Percentiles rank a stretch among this genome's conserved stretches.
These are phyloP conservation scores for Scaptodrosophila lebanonensis DNA, from an alignment of 1,140 invertebrate genomes.

Conservation along the genomic window DNA sequence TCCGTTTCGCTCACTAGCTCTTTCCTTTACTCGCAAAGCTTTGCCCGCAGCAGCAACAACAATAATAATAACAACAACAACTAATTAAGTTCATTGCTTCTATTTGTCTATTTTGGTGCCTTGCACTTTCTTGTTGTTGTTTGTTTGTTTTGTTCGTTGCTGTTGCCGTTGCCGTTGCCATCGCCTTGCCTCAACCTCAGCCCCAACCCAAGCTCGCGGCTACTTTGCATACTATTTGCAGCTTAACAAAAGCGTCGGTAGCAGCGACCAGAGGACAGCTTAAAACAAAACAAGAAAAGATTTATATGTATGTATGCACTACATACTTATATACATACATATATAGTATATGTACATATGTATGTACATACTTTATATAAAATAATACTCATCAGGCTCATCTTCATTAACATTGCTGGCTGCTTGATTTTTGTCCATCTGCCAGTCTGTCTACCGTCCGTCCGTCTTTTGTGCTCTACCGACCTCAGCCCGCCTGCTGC, in stretches of 20 bases:
- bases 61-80: slow-evolving; percentile 44
- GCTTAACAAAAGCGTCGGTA: slow-evolving; percentile 63
- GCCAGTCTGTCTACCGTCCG: slow-evolving; percentile 19
- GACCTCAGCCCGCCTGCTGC: not conserved
- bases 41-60: too few relatives aligned
- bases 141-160: slow-evolving; percentile 37
- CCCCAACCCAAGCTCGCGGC: too few relatives aligned
- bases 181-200: too few relatives aligned
- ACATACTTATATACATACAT: too few relatives aligned
- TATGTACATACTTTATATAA: slow-evolving; percentile 43
- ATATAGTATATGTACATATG: too few relatives aligned
- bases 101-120: slow-evolving; percentile 59
- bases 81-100: slow-evolving; percentile 76
- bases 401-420: slow-evolving; percentile 68
- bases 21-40: slow-evolving; percentile 21
- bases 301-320: too few relatives aligned
- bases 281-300: slow-evolving; percentile 29
- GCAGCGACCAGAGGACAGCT: slow-evolving; percentile 48
- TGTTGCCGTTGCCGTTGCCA: slow-evolving; percentile 22
- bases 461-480: not conserved
- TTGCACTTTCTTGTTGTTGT: slow-evolving; percentile 33
- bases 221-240: slow-evolving; percentile 66
- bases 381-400: slow-evolving; percentile 69
- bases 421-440: slow-evolving; percentile 39
- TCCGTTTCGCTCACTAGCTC: too few relatives aligned